A percentile compares a stretch with the other conserved stretches of the same genome.
phyloP scores from a whole-genome alignment of 2,113 vertebrate genomes.

The Spilogale gracilis region DNA sequence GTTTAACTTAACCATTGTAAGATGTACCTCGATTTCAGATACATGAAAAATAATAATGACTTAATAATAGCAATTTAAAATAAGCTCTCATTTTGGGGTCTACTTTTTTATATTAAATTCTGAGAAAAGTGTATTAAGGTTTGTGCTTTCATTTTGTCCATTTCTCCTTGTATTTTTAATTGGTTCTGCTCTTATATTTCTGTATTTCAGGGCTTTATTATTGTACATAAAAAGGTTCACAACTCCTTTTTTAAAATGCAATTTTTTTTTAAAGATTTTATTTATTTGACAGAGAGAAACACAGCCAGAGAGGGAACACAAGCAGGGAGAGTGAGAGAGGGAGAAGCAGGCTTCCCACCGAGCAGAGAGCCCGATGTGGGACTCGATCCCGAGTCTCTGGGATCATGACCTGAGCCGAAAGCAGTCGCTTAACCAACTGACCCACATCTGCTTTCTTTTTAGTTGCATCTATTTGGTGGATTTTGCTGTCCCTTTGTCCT shows the following conservation, averaged over 20 bases:
- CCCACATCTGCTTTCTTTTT: not conserved
- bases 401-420: too few species aligned
- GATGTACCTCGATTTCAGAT: not conserved
- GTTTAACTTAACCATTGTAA: constrained; percentile 38
- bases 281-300: too few species aligned
- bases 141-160: not conserved
- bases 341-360: too few species aligned
- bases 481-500: constrained; percentile 9
- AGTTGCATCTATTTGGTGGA: not conserved
- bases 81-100: not conserved
- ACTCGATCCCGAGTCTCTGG: too few species aligned
- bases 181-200: not conserved
- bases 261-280: not conserved
- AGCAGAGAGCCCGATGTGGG: too few species aligned
- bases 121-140: not conserved
- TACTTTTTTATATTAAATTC: constrained; percentile 25
- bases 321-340: too few species aligned
- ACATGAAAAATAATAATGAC: not conserved
- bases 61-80: not conserved
- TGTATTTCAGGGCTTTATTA: not conserved
- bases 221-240: not conserved
- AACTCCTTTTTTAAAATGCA: not conserved
- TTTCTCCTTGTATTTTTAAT: constrained; percentile 49
- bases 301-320: too few species aligned
- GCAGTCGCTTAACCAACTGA: too few species aligned